phyloP scores from a whole-genome alignment of 23 tunicate species.

The Halocynthia roretzi region DNA sequence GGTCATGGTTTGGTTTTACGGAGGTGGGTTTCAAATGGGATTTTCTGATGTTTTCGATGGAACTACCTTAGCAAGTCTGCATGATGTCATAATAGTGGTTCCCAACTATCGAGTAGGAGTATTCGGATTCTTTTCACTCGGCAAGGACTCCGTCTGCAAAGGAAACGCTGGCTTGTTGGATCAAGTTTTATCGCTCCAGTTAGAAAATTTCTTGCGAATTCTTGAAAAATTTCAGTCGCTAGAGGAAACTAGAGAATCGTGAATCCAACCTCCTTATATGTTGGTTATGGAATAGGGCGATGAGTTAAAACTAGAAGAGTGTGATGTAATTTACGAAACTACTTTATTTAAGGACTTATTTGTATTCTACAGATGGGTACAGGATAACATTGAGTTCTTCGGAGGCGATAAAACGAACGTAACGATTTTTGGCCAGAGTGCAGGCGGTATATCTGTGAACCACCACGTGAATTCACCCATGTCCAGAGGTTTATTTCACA shows the following conservation, averaged over 20 bases:
- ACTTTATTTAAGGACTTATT: not conserved
- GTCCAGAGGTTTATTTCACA: slow-evolving; percentile 35
- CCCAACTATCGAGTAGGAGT: slow-evolving; percentile 21
- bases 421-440: slow-evolving; percentile 53
- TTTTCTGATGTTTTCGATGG: not conserved
- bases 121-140: slow-evolving; percentile 19
- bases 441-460: slow-evolving; percentile 43
- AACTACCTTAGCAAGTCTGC: slow-evolving; percentile 15
- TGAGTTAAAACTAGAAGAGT: no score
- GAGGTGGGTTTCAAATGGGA: slow-evolving; percentile 19
- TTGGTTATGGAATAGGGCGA: no score
- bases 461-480: slow-evolving; percentile 35
- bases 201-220: no score
- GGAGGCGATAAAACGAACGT: slow-evolving; percentile 42
- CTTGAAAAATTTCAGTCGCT: no score
- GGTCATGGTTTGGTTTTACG: slow-evolving; percentile 34
- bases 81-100: slow-evolving; percentile 22
- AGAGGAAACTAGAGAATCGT: no score
- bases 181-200: not conserved
- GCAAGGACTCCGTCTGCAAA: slow-evolving; percentile 7
- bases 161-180: slow-evolving; percentile 29
- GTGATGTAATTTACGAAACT: no score
- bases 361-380: slow-evolving; percentile 30
- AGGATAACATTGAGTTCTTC: slow-evolving; percentile 27
- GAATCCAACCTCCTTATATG: no score